Percentiles rank a stretch among this genome's conserved stretches.
phyloP scores from a whole-genome alignment of 2,797 vertebrate species.

The Furcifer pardalis region DNA sequence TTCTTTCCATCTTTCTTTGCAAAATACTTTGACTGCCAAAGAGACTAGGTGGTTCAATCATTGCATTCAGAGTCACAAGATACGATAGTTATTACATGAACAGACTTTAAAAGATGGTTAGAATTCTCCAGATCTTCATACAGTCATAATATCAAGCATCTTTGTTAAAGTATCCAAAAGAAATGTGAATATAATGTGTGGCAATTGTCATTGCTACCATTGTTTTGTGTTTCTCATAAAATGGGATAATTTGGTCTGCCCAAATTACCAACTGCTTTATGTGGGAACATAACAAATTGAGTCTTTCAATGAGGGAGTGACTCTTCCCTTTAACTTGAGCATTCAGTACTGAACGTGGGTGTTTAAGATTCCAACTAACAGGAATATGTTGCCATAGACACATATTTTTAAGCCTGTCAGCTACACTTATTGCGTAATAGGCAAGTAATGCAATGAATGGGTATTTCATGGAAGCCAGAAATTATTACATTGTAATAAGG shows the following conservation, averaged over 20 bases:
- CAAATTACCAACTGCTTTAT: background rate
- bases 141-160: constrained; percentile 3
- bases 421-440: constrained; percentile 44
- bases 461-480: constrained; percentile 61
- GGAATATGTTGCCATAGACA: constrained; percentile 74
- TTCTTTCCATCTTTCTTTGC: background rate
- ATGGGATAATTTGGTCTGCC: constrained; percentile 14
- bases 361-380: constrained; percentile 64
- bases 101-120: background rate
- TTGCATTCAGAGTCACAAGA: background rate
- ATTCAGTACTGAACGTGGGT: constrained; percentile 53
- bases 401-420: constrained; percentile 62
- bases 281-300: constrained; percentile 24
- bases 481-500: constrained; percentile 65
- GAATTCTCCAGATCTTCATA: background rate
- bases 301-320: constrained; percentile 56
- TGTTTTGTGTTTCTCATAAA: constrained; percentile 6
- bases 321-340: constrained; percentile 59
- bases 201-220: constrained; percentile 23
- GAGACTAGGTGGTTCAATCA: background rate
- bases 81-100: background rate
- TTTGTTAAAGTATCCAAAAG: constrained; percentile 19
- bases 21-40: background rate
- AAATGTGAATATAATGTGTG: constrained; percentile 6
- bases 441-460: constrained; percentile 60